phyloP scores from a whole-genome alignment of 2,888 invertebrate species.

The Himalopsyche japonica region DNA sequence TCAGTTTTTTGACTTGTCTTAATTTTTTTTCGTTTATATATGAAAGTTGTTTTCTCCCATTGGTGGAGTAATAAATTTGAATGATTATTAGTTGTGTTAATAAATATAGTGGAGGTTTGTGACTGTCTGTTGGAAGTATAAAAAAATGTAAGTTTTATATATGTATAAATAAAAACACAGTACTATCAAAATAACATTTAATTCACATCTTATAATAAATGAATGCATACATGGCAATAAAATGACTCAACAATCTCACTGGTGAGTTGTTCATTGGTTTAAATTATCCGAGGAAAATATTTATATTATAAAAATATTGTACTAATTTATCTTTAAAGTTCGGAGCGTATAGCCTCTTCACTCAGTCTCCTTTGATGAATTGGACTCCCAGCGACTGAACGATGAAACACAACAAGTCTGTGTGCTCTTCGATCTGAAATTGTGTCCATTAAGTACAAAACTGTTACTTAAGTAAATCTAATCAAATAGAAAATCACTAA shows the following conservation, averaged over 20 bases:
- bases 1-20: too few relatives aligned
- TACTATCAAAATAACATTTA: slow-evolving; percentile 29
- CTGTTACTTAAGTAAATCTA: not conserved
- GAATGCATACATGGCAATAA: slow-evolving; percentile 35
- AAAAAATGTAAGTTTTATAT: too few relatives aligned
- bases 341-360: not conserved
- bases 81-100: too few relatives aligned
- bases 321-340: slow-evolving; percentile 8
- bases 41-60: too few relatives aligned
- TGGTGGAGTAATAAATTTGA: too few relatives aligned
- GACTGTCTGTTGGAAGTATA: too few relatives aligned
- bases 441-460: slow-evolving; percentile 26
- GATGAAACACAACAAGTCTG: slow-evolving; percentile 87
- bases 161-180: not conserved
- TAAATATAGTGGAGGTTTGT: too few relatives aligned
- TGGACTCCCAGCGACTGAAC: slow-evolving; percentile 71
- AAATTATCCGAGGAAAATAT: not conserved
- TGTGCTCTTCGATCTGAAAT: slow-evolving; percentile 88
- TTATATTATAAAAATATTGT: slow-evolving; percentile 11
- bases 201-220: slow-evolving; percentile 16
- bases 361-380: slow-evolving; percentile 51
- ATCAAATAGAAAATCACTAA: slow-evolving; percentile 24
- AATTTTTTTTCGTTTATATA: too few relatives aligned
- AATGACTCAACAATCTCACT: slow-evolving; percentile 15
- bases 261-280: slow-evolving; percentile 13